Evolutionary conservation across 2,113 vertebrate genomes (phyloP).

Genomic region (Colius striatus): DNA sequence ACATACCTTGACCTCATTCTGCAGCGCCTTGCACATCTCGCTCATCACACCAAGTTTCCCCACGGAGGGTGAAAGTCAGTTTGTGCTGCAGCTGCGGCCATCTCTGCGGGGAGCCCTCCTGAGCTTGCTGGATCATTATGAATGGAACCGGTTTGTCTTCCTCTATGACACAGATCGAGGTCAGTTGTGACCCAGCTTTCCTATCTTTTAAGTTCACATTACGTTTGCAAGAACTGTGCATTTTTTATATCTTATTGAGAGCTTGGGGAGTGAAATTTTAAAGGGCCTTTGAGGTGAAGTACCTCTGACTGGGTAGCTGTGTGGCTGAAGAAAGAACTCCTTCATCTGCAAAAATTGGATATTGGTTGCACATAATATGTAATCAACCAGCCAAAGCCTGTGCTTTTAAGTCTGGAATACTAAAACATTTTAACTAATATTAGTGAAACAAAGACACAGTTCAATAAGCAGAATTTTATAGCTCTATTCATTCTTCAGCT

Average conservation of each 20-base stretch:
- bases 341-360: background rate
- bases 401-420: background rate
- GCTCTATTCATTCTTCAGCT: background rate
- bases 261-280: background rate
- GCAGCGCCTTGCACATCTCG: slow-evolving; percentile 98
- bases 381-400: background rate
- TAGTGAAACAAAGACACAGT: background rate
- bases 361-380: background rate
- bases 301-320: background rate
- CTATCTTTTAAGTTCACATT: background rate
- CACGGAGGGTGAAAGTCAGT: slow-evolving; percentile 94
- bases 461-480: background rate
- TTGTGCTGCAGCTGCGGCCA: slow-evolving; percentile 94
- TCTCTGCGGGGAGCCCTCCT: slow-evolving; percentile 92
- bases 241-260: background rate
- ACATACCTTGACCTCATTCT: slow-evolving; percentile 98
- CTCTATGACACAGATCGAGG: slow-evolving; percentile 97
- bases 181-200: slow-evolving; percentile 59
- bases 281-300: background rate
- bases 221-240: background rate
- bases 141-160: slow-evolving; percentile 97
- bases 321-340: background rate
- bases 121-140: slow-evolving; percentile 93
- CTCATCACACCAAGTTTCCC: slow-evolving; percentile 97
- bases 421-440: background rate